Evolutionary conservation across 2,113 vertebrate species (phyloP), one percentile per base, ranked within the genome.

Genomic region (Zonotrichia leucophrys): DNA sequence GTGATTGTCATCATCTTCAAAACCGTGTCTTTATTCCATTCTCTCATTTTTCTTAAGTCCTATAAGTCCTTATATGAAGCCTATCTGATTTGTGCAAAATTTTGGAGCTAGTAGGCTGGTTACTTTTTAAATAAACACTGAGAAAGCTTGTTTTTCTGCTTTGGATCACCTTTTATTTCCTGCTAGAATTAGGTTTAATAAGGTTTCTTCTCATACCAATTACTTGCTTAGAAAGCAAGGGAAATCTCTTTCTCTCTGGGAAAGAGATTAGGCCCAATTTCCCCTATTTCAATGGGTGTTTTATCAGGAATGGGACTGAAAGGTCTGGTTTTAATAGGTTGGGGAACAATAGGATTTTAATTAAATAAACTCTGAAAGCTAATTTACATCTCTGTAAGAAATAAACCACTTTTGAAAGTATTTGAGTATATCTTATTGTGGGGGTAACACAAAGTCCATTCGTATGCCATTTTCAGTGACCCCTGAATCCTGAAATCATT

Each of bases 1-100:
- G 35, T 90, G 25, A 16, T 77, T 83, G 22, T 15, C 56, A 30
- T 60, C 9, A 17, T 47, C 63, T 75, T 87, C 44, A 74, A 73
- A 88, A 78, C 22, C 21, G 18, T 5, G 8, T 69, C 18, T 62
- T 68, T 72, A 21, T 79, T 72, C 25, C 2, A 2, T 78, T 66
- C 4, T 42, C 5, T 49, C 2, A 2, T 47, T 0, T 0, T 0
- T 0, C 22, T 63, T 30, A 28, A 39, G 12, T 11, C 4, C 22
- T 75, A 16, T 42, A 42, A 42, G 41, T 42, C 41, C 41, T 87
- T 25, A 20, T 55, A 25, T 39, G 39, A 11, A 28, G 12, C 33
- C 39, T 24, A 73, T 41, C 4, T 62, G 44, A 24, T 85, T 69
- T 83, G 68, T 86, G 25, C 11, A 37, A 41, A n/a, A 69, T 74